Conservation (phyloP, 1,140 invertebrate species). For the Drosophila orosa region DNA sequence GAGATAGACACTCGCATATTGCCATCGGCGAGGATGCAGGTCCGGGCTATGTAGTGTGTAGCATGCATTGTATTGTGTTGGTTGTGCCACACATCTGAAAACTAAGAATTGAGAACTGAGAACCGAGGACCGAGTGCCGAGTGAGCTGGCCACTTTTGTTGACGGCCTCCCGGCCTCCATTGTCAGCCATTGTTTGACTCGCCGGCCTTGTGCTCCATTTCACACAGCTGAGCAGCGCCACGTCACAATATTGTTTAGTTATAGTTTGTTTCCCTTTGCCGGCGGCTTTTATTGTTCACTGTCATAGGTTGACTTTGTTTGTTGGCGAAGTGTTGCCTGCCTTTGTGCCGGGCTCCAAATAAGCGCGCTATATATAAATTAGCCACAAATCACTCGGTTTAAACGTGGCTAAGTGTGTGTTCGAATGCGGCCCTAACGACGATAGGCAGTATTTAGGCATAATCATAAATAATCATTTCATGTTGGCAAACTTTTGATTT, state of each 20-base stretch:
- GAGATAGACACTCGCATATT: slow-evolving; percentile 8
- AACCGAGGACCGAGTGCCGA: not conserved
- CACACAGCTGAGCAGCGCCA: slow-evolving; percentile 23
- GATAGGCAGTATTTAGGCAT: slow-evolving; percentile 35
- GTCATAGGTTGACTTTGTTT: slow-evolving; percentile 35
- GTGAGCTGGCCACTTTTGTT: slow-evolving; percentile 31
- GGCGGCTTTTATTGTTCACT: slow-evolving; percentile 41
- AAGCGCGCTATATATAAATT: slow-evolving; percentile 31
- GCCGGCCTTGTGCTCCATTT: slow-evolving; percentile 70
- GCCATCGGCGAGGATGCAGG: slow-evolving; percentile 7
- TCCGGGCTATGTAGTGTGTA: not conserved
- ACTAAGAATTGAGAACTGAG: not conserved
- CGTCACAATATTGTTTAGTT: slow-evolving; percentile 44
- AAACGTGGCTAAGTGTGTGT: slow-evolving; percentile 21
- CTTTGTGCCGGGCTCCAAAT: slow-evolving; percentile 14
- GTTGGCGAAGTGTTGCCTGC: slow-evolving; percentile 16
- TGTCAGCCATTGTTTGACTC: slow-evolving; percentile 65
- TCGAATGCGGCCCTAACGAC: slow-evolving; percentile 14
- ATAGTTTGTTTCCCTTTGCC: slow-evolving; percentile 29
- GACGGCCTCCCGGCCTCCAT: slow-evolving; percentile 46
- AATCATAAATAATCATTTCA: slow-evolving; percentile 57
- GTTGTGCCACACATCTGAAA: slow-evolving; percentile 7
- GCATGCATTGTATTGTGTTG: slow-evolving; percentile 37
- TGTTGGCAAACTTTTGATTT: slow-evolving; percentile 68
- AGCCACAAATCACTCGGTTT: slow-evolving; percentile 35